A percentile compares a stretch with the other conserved stretches of the same genome.
These are phyloP conservation scores for Mionectes macconnelli DNA, from an alignment of 2,113 vertebrate species.

Conservation along the genomic window DNA sequence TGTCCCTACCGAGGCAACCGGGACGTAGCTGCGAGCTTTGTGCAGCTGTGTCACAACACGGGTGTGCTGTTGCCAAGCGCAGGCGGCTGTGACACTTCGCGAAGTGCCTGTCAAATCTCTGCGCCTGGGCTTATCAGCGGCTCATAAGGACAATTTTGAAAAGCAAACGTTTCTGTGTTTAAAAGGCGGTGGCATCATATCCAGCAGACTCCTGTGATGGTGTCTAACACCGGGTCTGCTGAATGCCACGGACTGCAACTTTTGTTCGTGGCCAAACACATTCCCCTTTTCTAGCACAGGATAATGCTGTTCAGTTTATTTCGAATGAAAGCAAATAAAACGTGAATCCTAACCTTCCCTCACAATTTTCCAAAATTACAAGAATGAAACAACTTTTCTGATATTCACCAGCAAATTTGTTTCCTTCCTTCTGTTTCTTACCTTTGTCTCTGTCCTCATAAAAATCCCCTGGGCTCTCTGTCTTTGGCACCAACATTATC, in stretches of 20 bases:
- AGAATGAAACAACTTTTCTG: not conserved
- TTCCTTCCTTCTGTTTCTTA: not conserved
- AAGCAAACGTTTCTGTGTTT: not conserved
- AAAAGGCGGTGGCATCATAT: not conserved
- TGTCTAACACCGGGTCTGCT: not conserved
- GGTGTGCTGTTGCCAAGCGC: not conserved
- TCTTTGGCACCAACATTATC: not conserved
- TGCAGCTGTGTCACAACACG: not conserved
- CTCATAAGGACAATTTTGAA: not conserved
- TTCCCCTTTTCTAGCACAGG: not conserved
- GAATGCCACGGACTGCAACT: not conserved
- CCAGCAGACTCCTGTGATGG: not conserved
- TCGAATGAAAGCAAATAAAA: not conserved
- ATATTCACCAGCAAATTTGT: not conserved
- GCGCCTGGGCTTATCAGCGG: not conserved
- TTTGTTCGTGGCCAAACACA: not conserved
- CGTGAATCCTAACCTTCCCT: not conserved
- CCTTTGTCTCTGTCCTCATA: not conserved
- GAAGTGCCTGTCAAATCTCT: not conserved
- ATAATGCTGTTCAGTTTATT: not conserved
- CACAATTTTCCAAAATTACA: not conserved
- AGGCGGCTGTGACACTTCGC: accelerated
- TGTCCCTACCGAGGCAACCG: not conserved
- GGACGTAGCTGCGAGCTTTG: not conserved
- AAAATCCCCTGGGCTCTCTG: not conserved